A percentile compares a stretch with the other conserved stretches of the same genome.
Conservation (phyloP, 2,888 invertebrate species). For the Trypoxylon attenuatum region DNA sequence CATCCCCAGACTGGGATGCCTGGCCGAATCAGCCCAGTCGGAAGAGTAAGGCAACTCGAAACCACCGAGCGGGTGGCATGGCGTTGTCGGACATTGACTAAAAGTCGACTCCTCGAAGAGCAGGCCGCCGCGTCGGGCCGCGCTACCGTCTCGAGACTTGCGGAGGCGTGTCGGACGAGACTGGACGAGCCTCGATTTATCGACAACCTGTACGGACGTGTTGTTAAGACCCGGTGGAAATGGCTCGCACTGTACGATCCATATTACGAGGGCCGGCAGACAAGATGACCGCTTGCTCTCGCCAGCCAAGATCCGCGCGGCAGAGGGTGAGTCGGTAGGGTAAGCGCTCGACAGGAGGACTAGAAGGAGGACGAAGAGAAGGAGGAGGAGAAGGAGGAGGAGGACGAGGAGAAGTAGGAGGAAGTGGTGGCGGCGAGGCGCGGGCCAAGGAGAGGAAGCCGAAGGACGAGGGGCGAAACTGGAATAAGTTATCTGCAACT, state of each 20-base stretch:
- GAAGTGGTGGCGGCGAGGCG: background rate
- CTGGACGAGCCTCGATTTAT: constrained; percentile 70
- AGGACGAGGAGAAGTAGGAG: constrained; percentile 16
- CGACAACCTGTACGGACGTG: constrained; percentile 71
- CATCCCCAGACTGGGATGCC: background rate
- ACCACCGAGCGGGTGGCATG: constrained; percentile 21
- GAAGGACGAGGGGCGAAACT: constrained; percentile 49
- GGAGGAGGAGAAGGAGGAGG: constrained; percentile 38
- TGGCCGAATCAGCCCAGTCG: background rate
- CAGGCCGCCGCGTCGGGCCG: constrained; percentile 36
- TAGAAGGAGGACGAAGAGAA: constrained; percentile 30
- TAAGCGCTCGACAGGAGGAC: constrained; percentile 18
- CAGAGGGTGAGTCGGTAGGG: constrained; percentile 58
- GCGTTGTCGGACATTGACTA: constrained; percentile 24
- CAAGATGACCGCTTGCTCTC: constrained; percentile 65
- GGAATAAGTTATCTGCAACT: constrained; percentile 72
- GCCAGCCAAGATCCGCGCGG: constrained; percentile 59
- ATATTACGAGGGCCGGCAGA: constrained; percentile 60
- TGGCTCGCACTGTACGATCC: constrained; percentile 59
- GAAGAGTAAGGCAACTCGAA: background rate
- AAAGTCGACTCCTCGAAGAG: constrained; percentile 27
- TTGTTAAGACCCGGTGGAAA: constrained; percentile 60
- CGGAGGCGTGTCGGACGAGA: constrained; percentile 60
- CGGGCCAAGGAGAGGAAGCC: background rate
- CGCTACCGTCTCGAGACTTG: constrained; percentile 24